Evolutionary conservation across 2,797 vertebrate genomes (phyloP), one percentile per base, ranked within the genome.

Genomic region (Artibeus jamaicensis): DNA sequence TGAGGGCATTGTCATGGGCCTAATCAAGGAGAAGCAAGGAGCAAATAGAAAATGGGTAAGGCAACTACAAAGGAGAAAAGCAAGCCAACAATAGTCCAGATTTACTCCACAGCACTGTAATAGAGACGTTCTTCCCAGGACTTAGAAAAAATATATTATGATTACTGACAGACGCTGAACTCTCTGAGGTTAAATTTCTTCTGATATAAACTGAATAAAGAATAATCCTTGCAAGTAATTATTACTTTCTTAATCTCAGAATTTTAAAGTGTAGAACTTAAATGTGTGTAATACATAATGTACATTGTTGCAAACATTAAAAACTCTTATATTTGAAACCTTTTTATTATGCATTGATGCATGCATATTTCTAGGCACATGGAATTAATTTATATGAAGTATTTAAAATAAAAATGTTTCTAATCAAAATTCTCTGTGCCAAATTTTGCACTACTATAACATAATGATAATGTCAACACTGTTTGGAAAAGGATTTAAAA

Each of bases 1-100:
- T 0, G 99, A 99, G 55, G 99, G 99, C 98, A 98, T 99, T 96
- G 98, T 99, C 93, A 99, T 99, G 98, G 99, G 99, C 98, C 98
- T 99, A 42, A 39, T 29, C 95, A 94, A 79, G 92, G 42, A 98
- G 68, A 98, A 99, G 86, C 88, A n/a, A 97, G 93, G 97, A 98
- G 97, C 97, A 98, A 98, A 98, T 87, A 89, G 82, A 96, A 96
- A 95, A 97, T 92, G 93, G 1, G 89, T 94, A 97, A 53, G 42
- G 24, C 26, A 67, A 18, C 29, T 57, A 34, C 39, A 50, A 70
- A 88, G 77, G 29, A 46, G 34, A 50, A 95, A 87, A 87, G 46
- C 68, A 29, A 22, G 11, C 34, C 32, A 39, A 15, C 3, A 6
- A 53, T 97, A 94, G 96, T 70, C 71, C 86, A 90, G 96, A 59